Percentiles rank a stretch among this genome's conserved stretches.
phyloP scores from a whole-genome alignment of 2,797 vertebrate species.

The Scleropages formosus region DNA sequence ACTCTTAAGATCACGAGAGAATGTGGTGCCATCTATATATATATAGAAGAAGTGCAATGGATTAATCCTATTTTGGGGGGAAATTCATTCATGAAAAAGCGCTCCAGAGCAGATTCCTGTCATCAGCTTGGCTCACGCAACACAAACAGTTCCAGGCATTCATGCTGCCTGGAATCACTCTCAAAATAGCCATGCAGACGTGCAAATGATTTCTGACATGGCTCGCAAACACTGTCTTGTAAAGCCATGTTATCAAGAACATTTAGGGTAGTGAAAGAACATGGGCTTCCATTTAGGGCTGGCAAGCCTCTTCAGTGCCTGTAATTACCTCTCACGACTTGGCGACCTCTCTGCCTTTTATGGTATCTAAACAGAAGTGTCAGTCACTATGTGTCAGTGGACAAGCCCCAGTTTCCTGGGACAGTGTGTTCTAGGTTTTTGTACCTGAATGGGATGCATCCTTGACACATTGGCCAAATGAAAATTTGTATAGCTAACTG shows the following conservation, averaged over 20 bases:
- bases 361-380: slow-evolving; percentile 47
- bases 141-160: slow-evolving; percentile 12
- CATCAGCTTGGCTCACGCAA: not conserved
- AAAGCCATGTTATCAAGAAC: slow-evolving; percentile 46
- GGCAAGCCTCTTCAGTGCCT: slow-evolving; percentile 41
- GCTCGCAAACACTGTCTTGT: slow-evolving; percentile 41
- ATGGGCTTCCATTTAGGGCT: slow-evolving; percentile 42
- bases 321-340: slow-evolving; percentile 43
- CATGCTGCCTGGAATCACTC: slow-evolving; percentile 30
- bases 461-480: too few relatives aligned
- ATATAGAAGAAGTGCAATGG: too few relatives aligned
- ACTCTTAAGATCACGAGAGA: too few relatives aligned
- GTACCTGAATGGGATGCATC: too few relatives aligned
- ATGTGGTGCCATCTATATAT: too few relatives aligned
- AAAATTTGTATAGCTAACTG: too few relatives aligned
- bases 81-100: not conserved
- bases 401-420: slow-evolving; percentile 36
- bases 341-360: slow-evolving; percentile 45
- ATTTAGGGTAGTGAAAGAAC: slow-evolving; percentile 46
- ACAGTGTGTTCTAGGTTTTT: too few relatives aligned
- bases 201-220: slow-evolving; percentile 41
- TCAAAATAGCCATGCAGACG: slow-evolving; percentile 39
- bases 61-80: too few relatives aligned
- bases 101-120: not conserved
- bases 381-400: slow-evolving; percentile 44